These are phyloP conservation scores for Oxyura jamaicensis DNA, from an alignment of 2,113 vertebrate species.

Conservation along the genomic window DNA sequence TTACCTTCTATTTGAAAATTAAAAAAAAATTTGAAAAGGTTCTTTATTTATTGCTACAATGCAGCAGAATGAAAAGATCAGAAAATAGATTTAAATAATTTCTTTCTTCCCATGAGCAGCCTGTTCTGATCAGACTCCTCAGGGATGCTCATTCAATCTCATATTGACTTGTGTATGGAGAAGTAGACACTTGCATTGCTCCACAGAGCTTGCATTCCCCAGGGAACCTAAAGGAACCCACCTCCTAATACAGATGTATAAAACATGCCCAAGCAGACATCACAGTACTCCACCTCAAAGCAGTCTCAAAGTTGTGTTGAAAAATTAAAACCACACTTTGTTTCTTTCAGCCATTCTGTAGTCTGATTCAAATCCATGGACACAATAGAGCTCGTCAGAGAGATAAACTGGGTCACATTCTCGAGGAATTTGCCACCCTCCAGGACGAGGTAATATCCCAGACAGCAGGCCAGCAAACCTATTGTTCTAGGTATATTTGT, in stretches of 20 bases:
- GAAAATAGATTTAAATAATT: background rate
- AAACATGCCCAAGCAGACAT: background rate
- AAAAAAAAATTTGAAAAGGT: background rate
- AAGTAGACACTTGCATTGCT: background rate
- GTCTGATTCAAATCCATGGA: slow-evolving; percentile 97
- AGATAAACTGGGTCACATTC: slow-evolving; percentile 97
- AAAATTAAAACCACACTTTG: background rate
- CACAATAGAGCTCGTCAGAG: slow-evolving; percentile 97
- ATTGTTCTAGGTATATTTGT: background rate
- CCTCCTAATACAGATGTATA: background rate
- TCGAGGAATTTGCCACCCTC: slow-evolving; percentile 97
- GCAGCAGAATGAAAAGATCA: background rate
- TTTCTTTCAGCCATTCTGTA: slow-evolving; percentile 93
- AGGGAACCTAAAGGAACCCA: background rate
- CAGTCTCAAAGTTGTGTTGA: background rate
- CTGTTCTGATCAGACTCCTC: background rate
- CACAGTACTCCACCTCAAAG: background rate
- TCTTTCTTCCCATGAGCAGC: background rate
- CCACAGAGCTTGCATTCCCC: background rate
- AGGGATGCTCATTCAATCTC: background rate
- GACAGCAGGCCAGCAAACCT: background rate
- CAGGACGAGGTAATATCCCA: slow-evolving; percentile 91
- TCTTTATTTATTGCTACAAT: background rate
- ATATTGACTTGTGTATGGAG: background rate
- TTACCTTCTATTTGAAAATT: background rate